Evolutionary conservation across 2,113 vertebrate genomes (phyloP).

Genomic region (Macaca nemestrina): DNA sequence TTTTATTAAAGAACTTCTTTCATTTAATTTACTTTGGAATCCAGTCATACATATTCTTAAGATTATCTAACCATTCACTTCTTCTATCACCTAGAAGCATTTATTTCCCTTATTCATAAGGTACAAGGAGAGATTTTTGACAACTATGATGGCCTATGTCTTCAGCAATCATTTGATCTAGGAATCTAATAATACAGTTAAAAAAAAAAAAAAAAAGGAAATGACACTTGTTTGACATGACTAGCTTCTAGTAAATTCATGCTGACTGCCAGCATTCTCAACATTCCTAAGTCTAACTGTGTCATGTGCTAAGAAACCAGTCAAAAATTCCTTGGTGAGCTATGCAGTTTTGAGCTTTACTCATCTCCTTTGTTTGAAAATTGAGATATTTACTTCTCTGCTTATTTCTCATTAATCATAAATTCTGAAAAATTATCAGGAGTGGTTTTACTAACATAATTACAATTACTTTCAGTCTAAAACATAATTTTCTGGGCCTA

Average conservation of each 20-base stretch:
- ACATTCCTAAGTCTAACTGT: slow-evolving; percentile 41
- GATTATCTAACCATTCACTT: background rate
- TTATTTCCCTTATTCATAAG: slow-evolving; percentile 13
- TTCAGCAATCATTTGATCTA: slow-evolving; percentile 44
- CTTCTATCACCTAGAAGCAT: background rate
- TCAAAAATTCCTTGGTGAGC: background rate
- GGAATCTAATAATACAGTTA: slow-evolving; percentile 16
- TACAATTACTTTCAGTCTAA: background rate
- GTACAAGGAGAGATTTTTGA: slow-evolving; percentile 39
- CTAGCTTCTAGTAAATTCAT: slow-evolving; percentile 35
- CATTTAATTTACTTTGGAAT: background rate
- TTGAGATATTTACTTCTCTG: background rate
- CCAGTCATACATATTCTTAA: background rate
- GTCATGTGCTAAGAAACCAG: slow-evolving; percentile 9
- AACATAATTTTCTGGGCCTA: background rate
- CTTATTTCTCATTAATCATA: background rate
- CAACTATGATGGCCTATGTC: background rate
- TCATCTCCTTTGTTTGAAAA: slow-evolving; percentile 32
- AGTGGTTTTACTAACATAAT: background rate
- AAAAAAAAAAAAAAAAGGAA: slow-evolving; percentile 34
- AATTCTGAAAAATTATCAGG: background rate
- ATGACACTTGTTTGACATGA: slow-evolving; percentile 18
- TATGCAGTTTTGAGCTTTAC: slow-evolving; percentile 4
- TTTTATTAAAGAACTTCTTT: background rate
- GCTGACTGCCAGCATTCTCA: slow-evolving; percentile 31